These are phyloP conservation scores for Actinernus sp. DNA, from an alignment of 92 coral and sea anemone species.

Conservation along the genomic window DNA sequence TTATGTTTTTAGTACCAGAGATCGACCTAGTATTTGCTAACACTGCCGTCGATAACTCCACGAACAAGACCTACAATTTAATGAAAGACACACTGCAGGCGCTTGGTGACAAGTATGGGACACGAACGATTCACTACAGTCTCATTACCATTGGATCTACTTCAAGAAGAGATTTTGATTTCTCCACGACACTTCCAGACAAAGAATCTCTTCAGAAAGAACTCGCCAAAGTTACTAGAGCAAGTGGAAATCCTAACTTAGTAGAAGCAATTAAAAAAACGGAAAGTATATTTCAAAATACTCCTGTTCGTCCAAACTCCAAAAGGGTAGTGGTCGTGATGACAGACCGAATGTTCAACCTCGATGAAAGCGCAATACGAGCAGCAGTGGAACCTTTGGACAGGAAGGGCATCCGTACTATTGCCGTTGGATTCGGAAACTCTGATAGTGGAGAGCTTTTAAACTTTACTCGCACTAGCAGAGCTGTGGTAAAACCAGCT, in stretches of 20 bases:
- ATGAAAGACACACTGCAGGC: constrained; percentile 25
- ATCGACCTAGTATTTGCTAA: constrained; percentile 11
- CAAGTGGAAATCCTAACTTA: constrained; percentile 2
- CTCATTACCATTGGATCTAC: constrained; percentile 9
- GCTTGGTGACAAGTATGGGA: constrained; percentile 21
- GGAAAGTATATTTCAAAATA: not conserved
- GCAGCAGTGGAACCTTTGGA: constrained; percentile 19
- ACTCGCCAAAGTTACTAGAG: constrained; percentile 20
- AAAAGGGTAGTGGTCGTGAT: constrained; percentile 8
- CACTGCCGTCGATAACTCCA: constrained; percentile 11
- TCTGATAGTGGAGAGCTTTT: constrained; percentile 7
- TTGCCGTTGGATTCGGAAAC: constrained; percentile 15
- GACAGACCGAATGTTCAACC: constrained; percentile 19
- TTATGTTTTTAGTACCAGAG: constrained; percentile 10
- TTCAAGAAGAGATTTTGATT: constrained; percentile 9
- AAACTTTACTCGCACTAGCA: constrained; percentile 15
- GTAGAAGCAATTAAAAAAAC: constrained; percentile 4
- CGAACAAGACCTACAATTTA: not conserved
- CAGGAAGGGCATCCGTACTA: constrained; percentile 14
- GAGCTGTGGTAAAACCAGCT: constrained; percentile 27
- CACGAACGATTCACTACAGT: constrained; percentile 4
- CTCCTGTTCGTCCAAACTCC: constrained; percentile 16
- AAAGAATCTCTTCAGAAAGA: constrained; percentile 26
- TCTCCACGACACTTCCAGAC: constrained; percentile 19
- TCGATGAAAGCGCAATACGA: constrained; percentile 3